Base-by-base conservation (phyloP, 2,888 invertebrate genomes). In the Mactromeris polynyma region DNA sequence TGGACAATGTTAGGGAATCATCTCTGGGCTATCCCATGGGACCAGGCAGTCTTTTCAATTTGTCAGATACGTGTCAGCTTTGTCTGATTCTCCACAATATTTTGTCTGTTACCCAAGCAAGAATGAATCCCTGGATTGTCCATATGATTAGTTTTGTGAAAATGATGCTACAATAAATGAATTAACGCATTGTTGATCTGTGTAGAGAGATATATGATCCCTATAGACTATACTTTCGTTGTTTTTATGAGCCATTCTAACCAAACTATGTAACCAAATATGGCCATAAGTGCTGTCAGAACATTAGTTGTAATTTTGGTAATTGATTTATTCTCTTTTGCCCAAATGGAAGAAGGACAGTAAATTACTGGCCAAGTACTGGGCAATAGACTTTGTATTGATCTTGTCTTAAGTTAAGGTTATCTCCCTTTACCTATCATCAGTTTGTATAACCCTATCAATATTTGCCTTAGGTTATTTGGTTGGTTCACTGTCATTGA, bases 1-100 rank as follows among this genome's bases (percentile, higher is more conserved):
- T 51, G 86, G 86, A 86, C 81, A 81, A 73, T 81, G 73, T 81
- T 81, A 73, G 73, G n/a, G 33, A 87, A 87, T 87, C 82, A 87
- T 87, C 78, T 82, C 78, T 54, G 19, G 26, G 9, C 31, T 40
- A 38, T 83, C 86, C 78, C 83, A 4, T 2, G 86, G 77, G 86
- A 82, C 33, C 14, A 33, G 58, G 78, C n/a, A 82, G 81, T 87
- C 86, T 87, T 87, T 87, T 82, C 82, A 83, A 87, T 87, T 82
- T 87, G 86, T 87, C 86, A 87, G 86, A 82, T 82, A 87, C 82
- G 73, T 58, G 69, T 58, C 77, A 82, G 86, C 82, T 78, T 33
- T 38, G 51, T 78, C 78, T 54, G 77, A 84, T 77, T 31, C 54
- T 46, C n/a, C 1, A 26, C 54, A n/a, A 51, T 84, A 78, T 77